Evolutionary conservation across 2,797 vertebrate species (phyloP).

Genomic region (Gallinago nigripennis): DNA sequence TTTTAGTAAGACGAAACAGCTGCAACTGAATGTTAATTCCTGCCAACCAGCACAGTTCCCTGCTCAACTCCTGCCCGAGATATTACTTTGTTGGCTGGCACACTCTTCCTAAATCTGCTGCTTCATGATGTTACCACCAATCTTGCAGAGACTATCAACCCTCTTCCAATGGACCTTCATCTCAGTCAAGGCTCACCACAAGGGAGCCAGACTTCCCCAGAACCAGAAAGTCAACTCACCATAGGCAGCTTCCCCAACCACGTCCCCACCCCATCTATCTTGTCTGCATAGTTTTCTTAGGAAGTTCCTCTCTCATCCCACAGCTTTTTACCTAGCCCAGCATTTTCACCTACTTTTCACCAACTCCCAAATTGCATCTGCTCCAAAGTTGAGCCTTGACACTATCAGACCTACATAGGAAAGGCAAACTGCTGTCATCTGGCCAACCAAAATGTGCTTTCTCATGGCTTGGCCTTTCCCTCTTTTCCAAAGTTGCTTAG

Average conservation of each 20-base stretch:
- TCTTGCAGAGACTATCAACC: background rate
- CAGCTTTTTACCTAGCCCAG: background rate
- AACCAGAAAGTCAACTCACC: background rate
- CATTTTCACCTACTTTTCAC: background rate
- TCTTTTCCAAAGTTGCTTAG: background rate
- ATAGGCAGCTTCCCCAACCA: background rate
- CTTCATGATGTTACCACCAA: background rate
- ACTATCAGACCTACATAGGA: background rate
- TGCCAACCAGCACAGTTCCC: background rate
- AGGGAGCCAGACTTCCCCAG: background rate
- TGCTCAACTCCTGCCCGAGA: background rate
- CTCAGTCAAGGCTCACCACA: background rate
- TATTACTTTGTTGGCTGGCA: background rate
- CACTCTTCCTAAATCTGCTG: background rate
- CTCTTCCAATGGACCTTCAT: background rate
- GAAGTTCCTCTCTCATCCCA: background rate
- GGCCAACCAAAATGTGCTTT: background rate
- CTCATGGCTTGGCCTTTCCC: background rate
- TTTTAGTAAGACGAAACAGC: background rate
- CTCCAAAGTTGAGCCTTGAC: background rate
- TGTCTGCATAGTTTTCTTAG: background rate
- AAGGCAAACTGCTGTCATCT: background rate
- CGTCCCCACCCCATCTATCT: background rate
- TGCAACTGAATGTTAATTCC: background rate
- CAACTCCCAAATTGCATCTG: background rate